A percentile compares a stretch with the other conserved stretches of the same genome.
These are phyloP conservation scores for Scytalopus superciliaris DNA, from an alignment of 2,113 vertebrate species.

Conservation along the genomic window DNA sequence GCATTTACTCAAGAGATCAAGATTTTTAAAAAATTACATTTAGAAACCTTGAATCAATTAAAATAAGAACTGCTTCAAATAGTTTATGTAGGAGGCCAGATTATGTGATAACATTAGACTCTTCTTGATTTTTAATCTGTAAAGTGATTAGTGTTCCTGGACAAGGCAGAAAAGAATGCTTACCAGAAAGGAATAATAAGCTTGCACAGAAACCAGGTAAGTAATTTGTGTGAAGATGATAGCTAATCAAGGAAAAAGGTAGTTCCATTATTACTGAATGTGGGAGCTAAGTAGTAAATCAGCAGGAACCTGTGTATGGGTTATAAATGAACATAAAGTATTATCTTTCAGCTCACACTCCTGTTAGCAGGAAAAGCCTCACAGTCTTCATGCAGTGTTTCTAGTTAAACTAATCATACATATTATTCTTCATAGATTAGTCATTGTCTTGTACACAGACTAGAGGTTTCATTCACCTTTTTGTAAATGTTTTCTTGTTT, in stretches of 20 bases:
- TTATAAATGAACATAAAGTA: not conserved
- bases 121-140: not conserved
- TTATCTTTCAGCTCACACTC: not conserved
- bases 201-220: not conserved
- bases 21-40: not conserved
- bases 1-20: not conserved
- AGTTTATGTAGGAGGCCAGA: not conserved
- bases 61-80: not conserved
- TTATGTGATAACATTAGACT: not conserved
- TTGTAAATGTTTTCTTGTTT: not conserved
- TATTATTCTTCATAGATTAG: not conserved
- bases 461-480: not conserved
- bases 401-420: not conserved
- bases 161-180: not conserved
- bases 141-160: not conserved
- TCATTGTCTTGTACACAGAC: not conserved
- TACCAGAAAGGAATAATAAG: not conserved
- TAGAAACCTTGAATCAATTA: not conserved
- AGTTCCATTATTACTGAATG: not conserved
- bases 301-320: not conserved
- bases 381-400: not conserved
- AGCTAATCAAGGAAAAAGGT: not conserved
- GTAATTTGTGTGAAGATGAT: not conserved
- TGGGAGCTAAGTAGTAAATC: not conserved
- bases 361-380: constrained; percentile 9